Evolutionary conservation across 2,113 vertebrate species (phyloP), one percentile per base, ranked within the genome.

Genomic region (Xyrauchen texanus): DNA sequence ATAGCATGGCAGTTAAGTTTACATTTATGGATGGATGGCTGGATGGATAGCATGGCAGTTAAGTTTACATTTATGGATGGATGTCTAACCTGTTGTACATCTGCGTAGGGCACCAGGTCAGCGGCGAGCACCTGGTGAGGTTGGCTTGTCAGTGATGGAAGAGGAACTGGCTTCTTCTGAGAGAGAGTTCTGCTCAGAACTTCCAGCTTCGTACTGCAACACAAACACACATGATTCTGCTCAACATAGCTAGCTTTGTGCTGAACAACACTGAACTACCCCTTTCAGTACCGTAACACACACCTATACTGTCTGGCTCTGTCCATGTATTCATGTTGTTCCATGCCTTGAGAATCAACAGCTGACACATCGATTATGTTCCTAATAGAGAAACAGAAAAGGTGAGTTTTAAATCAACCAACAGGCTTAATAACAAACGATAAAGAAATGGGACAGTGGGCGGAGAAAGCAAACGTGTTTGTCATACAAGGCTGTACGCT

Each of bases 321-420:
- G 90, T 99, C 97, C 96, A 99, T 99, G 90, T 98, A 98, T 80
- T 99, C 97, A 1, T 98, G 97, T 82, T 97, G 97, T 84, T 98
- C 97, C 96, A 98, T 98, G 78, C 96, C 95, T 86, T 97, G 95
- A 2, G 96, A 97, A 73, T 99, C 97, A 0, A 96, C 95, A 46
- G 97, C 97, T 0, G 96, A 97, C 67, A 99, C 96, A 6, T 99
- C 97, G 0, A 98, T 99, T 88, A 98, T 99, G 85, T 97, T 99
- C 89, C 97, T 99, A 85, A 7, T 79, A 75, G 80, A 49, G 42
- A 9, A 5, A 10, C 12, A 58, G 49, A 58, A 12, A 53, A 51
- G 66, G 4, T 72, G 42, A 81, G 47, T 53, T 71, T 49, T 42
- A n/a, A 7, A 62, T 69, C 21, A 3, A 46, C 7, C 13, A 45